These are phyloP conservation scores for Prietella phreatophila DNA, from an alignment of 2,113 vertebrate species.

Conservation along the genomic window DNA sequence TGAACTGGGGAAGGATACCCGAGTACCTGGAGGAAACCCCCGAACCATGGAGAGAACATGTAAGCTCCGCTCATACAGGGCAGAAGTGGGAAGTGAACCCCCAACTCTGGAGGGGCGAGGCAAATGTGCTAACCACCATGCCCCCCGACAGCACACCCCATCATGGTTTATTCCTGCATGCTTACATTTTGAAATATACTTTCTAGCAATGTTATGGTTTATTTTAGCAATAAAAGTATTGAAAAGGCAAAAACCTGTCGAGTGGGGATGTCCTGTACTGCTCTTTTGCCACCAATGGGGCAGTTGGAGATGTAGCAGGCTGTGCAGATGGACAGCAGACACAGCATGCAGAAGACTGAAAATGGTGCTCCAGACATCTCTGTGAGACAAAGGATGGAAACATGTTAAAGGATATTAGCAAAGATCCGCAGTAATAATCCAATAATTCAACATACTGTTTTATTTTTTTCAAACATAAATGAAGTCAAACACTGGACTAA, in stretches of 20 bases:
- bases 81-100: too few species aligned
- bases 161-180: not conserved
- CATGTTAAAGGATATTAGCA: not conserved
- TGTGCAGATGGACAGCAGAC: conserved; percentile 75
- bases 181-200: not conserved
- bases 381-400: not conserved
- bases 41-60: too few species aligned
- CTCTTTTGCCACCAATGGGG: conserved; percentile 82
- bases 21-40: too few species aligned
- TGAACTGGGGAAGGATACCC: too few species aligned
- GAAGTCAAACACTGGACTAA: not conserved
- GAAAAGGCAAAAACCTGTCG: conserved; percentile 69
- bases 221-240: not conserved
- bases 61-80: too few species aligned
- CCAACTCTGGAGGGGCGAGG: too few species aligned
- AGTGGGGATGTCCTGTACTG: conserved; percentile 65
- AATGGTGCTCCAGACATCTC: conserved; percentile 64
- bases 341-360: conserved; percentile 66
- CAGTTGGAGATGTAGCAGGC: conserved; percentile 90
- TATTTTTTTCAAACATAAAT: too few species aligned
- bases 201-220: not conserved
- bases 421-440: not conserved
- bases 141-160: not conserved
- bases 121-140: too few species aligned
- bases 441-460: not conserved